Evolutionary conservation across 2,797 vertebrate species (phyloP).

Genomic region (Chelidonichthys spinosus): DNA sequence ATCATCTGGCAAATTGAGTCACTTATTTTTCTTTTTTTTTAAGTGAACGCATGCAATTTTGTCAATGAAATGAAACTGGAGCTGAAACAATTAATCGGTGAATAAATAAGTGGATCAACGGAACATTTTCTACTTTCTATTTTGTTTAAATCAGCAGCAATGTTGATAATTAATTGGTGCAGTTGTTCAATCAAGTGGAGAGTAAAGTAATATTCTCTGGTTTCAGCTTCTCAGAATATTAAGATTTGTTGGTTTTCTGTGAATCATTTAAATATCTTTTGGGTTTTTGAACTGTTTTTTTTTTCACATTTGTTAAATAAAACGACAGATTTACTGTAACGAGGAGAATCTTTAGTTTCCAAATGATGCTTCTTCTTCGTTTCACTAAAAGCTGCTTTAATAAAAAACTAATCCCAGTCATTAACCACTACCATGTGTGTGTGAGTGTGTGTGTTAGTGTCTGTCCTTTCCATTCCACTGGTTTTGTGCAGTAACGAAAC

Average conservation of each 20-base stretch:
- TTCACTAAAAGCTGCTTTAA: background rate
- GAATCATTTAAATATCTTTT: background rate
- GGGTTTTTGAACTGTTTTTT: background rate
- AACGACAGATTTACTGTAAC: background rate
- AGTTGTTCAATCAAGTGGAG: background rate
- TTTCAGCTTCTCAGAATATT: no score
- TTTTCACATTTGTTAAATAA: background rate
- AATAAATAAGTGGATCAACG: background rate
- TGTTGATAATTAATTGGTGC: background rate
- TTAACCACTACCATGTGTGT: no score
- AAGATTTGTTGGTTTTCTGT: background rate
- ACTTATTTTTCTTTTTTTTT: no score
- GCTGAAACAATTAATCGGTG: background rate
- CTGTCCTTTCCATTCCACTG: background rate
- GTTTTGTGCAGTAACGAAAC: constrained; percentile 5
- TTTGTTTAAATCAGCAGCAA: background rate
- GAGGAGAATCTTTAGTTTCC: background rate
- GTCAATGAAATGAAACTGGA: background rate
- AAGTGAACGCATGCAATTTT: background rate
- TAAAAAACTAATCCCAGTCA: background rate
- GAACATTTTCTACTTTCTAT: background rate
- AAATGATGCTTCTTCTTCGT: background rate
- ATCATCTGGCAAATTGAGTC: no score
- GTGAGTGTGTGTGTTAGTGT: no score
- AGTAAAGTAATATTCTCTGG: no score